Percentiles rank a stretch among this genome's conserved stretches.
phyloP scores from a whole-genome alignment of 1,140 invertebrate species.

The Heliconius congener region DNA sequence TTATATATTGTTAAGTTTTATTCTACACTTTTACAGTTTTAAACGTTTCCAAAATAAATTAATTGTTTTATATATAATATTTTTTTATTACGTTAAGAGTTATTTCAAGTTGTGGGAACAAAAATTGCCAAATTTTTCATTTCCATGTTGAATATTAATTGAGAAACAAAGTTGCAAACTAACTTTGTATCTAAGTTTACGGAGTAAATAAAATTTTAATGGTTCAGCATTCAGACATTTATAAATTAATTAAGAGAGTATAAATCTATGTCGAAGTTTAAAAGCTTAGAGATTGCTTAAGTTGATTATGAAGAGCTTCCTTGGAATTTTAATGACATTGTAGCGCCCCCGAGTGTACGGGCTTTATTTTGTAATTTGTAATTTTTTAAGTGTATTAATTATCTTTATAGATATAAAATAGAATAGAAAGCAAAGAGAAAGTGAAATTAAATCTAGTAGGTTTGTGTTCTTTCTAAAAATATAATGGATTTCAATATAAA shows the following conservation, averaged over 20 bases:
- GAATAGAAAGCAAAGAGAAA: too few species aligned
- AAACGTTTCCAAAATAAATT: too few species aligned
- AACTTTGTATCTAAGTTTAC: not conserved
- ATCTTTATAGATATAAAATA: not conserved
- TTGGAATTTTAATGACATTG: slow-evolving; percentile 18
- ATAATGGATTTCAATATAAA: too few species aligned
- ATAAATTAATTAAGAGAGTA: slow-evolving; percentile 24
- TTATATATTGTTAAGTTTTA: too few species aligned
- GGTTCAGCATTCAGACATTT: slow-evolving; percentile 19
- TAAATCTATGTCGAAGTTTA: slow-evolving; percentile 26
- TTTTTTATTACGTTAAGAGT: not conserved
- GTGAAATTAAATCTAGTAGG: too few species aligned
- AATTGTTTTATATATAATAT: too few species aligned
- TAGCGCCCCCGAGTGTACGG: not conserved
- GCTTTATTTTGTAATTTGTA: not conserved
- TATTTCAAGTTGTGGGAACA: not conserved
- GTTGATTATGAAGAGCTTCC: slow-evolving; percentile 26
- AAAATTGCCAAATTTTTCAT: not conserved
- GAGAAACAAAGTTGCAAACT: not conserved
- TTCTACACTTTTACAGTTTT: too few species aligned
- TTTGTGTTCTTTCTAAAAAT: too few species aligned
- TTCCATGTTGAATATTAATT: not conserved
- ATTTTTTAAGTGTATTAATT: not conserved
- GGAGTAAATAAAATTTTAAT: slow-evolving; percentile 19
- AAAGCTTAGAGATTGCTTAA: slow-evolving; percentile 25